Evolutionary conservation across 1,140 invertebrate genomes (phyloP).

Genomic region (Andricus grossulariae): DNA sequence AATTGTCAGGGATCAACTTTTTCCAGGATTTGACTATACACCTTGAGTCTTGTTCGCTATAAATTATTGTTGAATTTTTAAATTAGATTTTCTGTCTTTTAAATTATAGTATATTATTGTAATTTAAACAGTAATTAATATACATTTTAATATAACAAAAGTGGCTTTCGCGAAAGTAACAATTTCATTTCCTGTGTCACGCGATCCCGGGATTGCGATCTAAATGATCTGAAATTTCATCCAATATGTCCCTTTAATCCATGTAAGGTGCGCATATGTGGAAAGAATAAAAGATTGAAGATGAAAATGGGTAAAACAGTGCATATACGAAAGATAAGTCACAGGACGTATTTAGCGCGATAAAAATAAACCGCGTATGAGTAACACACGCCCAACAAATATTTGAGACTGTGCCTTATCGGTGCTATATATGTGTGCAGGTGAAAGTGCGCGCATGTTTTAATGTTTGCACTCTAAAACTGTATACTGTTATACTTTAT

Average conservation of each 20-base stretch:
- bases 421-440: conserved; percentile 32
- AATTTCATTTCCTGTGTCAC: neutral
- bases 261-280: neutral
- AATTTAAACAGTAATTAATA: no score
- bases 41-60: no score
- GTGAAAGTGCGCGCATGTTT: conserved; percentile 40
- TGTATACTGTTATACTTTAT: no score
- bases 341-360: conserved; percentile 41
- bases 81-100: no score
- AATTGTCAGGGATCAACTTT: no score
- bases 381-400: conserved; percentile 4
- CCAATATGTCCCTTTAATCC: neutral
- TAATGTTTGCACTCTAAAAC: neutral
- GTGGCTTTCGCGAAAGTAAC: neutral
- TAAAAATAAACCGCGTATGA: conserved; percentile 41
- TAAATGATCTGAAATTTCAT: conserved; percentile 6
- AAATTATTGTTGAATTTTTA: no score
- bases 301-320: conserved; percentile 41
- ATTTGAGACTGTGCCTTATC: conserved; percentile 29
- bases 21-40: no score
- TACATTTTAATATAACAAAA: no score
- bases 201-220: neutral
- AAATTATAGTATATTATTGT: no score
- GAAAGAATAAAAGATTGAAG: conserved; percentile 9
- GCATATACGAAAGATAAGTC: conserved; percentile 39